Conservation (phyloP, 2,797 vertebrate species). For the Girardinus metallicus region DNA sequence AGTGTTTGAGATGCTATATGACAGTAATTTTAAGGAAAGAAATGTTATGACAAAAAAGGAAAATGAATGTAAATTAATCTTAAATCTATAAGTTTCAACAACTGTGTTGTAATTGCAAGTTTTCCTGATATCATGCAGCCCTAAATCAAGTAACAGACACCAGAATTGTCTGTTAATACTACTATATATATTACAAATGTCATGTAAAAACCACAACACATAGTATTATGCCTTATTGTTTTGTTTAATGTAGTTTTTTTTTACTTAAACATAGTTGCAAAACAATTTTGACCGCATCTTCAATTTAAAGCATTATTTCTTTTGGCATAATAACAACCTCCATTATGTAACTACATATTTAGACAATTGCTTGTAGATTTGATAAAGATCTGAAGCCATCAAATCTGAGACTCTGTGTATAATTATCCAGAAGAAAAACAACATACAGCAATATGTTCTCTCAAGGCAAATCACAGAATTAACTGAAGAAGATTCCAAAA, state of each 20-base stretch:
- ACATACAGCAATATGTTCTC: conserved; percentile 19
- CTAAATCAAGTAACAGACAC: background rate
- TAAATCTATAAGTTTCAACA: background rate
- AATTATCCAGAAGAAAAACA: conserved; percentile 7
- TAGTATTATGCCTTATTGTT: background rate
- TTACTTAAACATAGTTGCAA: background rate
- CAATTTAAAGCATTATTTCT: background rate
- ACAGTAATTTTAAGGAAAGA: background rate
- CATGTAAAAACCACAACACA: background rate
- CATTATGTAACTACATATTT: background rate
- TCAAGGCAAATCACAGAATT: conserved; percentile 23
- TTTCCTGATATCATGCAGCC: background rate
- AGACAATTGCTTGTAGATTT: conserved; percentile 12
- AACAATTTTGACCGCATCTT: background rate
- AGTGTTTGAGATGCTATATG: background rate
- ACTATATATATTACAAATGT: background rate
- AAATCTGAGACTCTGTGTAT: background rate
- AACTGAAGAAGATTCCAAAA: conserved; percentile 9
- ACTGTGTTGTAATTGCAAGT: background rate
- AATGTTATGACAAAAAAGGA: background rate
- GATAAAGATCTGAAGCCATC: conserved; percentile 12
- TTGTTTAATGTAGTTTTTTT: background rate
- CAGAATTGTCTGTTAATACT: background rate
- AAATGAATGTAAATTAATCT: no score
- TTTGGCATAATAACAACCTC: background rate